Base-by-base conservation (phyloP, 2,113 vertebrate species). In the Turnix velox region DNA sequence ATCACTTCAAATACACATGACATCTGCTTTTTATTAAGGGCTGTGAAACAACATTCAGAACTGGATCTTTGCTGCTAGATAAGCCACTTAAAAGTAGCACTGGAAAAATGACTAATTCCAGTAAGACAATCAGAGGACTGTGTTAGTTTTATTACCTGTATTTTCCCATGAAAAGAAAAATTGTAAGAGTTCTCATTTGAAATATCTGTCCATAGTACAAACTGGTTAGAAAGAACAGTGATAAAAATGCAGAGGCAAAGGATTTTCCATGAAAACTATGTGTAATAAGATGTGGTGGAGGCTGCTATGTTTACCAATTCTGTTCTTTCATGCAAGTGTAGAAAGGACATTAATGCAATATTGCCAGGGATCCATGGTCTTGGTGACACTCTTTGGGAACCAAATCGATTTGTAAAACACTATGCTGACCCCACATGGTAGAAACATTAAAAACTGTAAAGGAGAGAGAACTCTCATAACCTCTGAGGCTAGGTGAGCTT, bases 21-120 rank as follows among this genome's bases (percentile, higher is more conserved):
- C 84, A 78, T 94, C 87, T 94, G 91, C 72, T 96, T 91, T 89
- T 87, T 94, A 91, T 81, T 93, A 92, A 87, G 52, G 28, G 12
- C 66, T 89, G 87, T 91, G 77, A 91, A 84, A 91, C 18, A 74
- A 92, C 14, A 94, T 74, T 87, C 59, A 81, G 33, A 71, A 48
- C 30, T 22, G 33, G 4, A 23, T 24, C 9, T 77, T 90, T 4
- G 3, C 39, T 62, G 33, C 59, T 55, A 87, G 85, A 84, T n/a
- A 78, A 78, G 27, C 68, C 80, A 46, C 51, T 65, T 24, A 71
- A 63, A 93, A 92, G 79, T 73, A n/a, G 49, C 45, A 80, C 37
- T 90, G 73, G 35, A 81, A 93, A 87, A 91, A 74, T 67, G 74
- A 88, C 84, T 49, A 88, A 77, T 74, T 51, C 55, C 68, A 84